phyloP scores from a whole-genome alignment of 92 coral and sea anemone species.

The Paragorgia papillata region DNA sequence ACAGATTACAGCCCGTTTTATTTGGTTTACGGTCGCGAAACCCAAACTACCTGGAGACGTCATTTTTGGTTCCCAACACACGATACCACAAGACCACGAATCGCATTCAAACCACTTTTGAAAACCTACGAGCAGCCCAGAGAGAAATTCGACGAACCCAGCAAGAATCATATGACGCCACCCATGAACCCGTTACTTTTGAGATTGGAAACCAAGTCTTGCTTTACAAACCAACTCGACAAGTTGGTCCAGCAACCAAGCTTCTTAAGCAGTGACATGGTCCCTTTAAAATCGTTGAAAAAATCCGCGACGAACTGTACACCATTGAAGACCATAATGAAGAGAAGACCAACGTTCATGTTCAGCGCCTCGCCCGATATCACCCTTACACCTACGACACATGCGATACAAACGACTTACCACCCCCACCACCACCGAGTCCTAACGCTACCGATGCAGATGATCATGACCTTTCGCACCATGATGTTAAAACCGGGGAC shows the following conservation, averaged over 20 bases:
- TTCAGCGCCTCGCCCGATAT: slow-evolving; percentile 10
- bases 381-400: too few relatives aligned
- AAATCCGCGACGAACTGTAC: slow-evolving; percentile 4
- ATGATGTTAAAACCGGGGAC: too few relatives aligned
- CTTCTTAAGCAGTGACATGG: slow-evolving; percentile 13
- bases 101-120: slow-evolving; percentile 19
- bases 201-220: background rate
- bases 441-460: too few relatives aligned
- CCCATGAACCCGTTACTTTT: too few relatives aligned
- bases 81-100: slow-evolving; percentile 18
- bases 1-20: slow-evolving; percentile 31
- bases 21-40: slow-evolving; percentile 20
- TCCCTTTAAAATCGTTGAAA: slow-evolving; percentile 11
- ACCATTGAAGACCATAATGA: slow-evolving; percentile 2
- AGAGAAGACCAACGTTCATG: background rate
- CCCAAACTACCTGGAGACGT: slow-evolving; percentile 31
- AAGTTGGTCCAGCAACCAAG: slow-evolving; percentile 24
- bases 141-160: slow-evolving; percentile 9
- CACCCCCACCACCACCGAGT: too few relatives aligned
- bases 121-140: background rate
- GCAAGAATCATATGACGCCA: slow-evolving; percentile 10
- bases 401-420: too few relatives aligned
- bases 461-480: too few relatives aligned
- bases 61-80: slow-evolving; percentile 6
- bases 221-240: slow-evolving; percentile 18